phyloP scores from a whole-genome alignment of 2,797 vertebrate genomes.

The Heteromormyrus szaboi region DNA sequence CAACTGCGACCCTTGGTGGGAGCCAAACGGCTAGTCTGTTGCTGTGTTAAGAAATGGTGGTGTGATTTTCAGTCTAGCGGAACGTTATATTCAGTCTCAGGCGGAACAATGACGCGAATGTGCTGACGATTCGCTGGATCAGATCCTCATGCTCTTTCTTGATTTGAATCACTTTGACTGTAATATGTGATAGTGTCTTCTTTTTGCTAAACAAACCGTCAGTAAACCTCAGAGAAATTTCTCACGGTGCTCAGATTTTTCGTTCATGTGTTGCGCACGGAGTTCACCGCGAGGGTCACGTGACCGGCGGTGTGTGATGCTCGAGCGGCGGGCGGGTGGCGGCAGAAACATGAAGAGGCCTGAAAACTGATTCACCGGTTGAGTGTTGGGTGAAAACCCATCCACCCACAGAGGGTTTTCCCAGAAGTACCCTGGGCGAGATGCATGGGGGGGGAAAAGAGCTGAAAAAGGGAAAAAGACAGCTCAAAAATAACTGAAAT shows the following conservation, averaged over 20 bases:
- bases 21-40: neutral
- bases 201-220: neutral
- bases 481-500: neutral
- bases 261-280: neutral
- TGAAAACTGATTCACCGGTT: neutral
- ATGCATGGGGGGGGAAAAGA: neutral
- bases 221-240: neutral
- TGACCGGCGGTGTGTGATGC: neutral
- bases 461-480: neutral
- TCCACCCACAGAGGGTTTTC: neutral
- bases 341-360: neutral
- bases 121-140: neutral
- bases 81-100: neutral
- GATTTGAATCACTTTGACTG: neutral
- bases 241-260: neutral
- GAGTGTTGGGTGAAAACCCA: constrained; percentile 4
- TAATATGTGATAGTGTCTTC: neutral
- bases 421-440: neutral
- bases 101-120: neutral
- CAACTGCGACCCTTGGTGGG: neutral
- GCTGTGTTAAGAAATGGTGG: neutral
- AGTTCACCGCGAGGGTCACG: neutral
- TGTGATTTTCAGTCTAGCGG: neutral
- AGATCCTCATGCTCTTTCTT: neutral
- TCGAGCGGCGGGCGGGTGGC: neutral